Conservation (phyloP, 1,140 invertebrate genomes). For the Saxidomus purpurata region DNA sequence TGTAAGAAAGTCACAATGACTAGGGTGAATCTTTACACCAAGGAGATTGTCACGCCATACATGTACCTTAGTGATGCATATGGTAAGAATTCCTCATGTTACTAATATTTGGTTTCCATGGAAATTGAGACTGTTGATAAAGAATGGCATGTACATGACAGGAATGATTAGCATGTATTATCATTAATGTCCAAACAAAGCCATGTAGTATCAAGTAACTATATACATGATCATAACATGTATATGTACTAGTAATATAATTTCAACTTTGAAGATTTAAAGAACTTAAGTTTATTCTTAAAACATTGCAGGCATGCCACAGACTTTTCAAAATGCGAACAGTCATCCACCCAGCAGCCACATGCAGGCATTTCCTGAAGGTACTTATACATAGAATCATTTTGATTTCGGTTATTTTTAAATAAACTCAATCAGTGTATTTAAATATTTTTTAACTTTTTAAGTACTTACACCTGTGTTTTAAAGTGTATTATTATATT, state of each 20-base stretch:
- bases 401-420: too few relatives aligned
- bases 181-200: too few relatives aligned
- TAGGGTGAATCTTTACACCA: slow-evolving; percentile 17
- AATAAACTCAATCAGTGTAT: too few relatives aligned
- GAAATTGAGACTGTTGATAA: background rate
- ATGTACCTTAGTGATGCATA: slow-evolving; percentile 48
- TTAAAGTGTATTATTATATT: too few relatives aligned
- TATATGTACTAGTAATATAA: too few relatives aligned
- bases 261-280: too few relatives aligned
- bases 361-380: background rate
- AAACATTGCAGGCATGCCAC: slow-evolving; percentile 1
- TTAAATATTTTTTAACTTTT: too few relatives aligned
- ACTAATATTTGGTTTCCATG: background rate
- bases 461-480: too few relatives aligned
- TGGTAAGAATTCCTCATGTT: background rate
- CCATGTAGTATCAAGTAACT: too few relatives aligned
- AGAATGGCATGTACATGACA: too few relatives aligned
- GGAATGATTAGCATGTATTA: too few relatives aligned
- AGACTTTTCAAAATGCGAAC: background rate
- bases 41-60: slow-evolving; percentile 16
- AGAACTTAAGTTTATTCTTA: too few relatives aligned
- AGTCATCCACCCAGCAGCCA: background rate
- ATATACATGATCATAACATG: background rate
- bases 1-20: slow-evolving; percentile 34
- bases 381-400: background rate